These are phyloP conservation scores for Camponotus pennsylvanicus DNA, from an alignment of 1,140 invertebrate species.

Conservation along the genomic window DNA sequence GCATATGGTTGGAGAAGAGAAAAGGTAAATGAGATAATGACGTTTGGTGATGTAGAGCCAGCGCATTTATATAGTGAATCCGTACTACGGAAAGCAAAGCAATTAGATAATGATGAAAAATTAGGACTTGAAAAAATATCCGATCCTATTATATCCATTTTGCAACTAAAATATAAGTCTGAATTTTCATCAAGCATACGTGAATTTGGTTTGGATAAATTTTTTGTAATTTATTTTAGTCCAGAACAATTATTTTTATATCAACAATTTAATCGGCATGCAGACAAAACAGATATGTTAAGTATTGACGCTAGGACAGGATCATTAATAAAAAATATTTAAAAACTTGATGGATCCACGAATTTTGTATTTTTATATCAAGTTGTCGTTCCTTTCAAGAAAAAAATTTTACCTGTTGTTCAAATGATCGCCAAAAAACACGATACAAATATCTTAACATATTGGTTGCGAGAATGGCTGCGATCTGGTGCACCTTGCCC, in stretches of 20 bases:
- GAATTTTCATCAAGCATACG: neutral
- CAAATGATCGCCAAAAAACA: slow-evolving; percentile 14
- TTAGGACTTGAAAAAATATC: neutral
- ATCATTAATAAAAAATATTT: slow-evolving; percentile 21
- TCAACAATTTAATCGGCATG: neutral
- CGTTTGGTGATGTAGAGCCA: slow-evolving; percentile 14
- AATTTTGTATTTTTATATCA: slow-evolving; percentile 1
- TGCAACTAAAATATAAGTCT: slow-evolving; percentile 9
- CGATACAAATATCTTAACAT: slow-evolving; percentile 1
- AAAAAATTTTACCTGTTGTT: slow-evolving; percentile 19
- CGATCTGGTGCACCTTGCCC: neutral
- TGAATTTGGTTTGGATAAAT: slow-evolving; percentile 7
- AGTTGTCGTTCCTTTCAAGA: neutral
- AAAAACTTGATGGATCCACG: neutral
- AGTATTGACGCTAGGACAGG: slow-evolving; percentile 23
- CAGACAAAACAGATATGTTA: neutral
- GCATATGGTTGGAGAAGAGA: neutral
- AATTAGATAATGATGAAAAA: neutral
- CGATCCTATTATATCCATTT: neutral
- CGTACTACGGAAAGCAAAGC: neutral
- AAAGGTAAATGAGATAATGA: neutral
- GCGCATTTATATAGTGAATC: neutral
- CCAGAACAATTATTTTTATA: slow-evolving; percentile 28
- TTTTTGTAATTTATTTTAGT: slow-evolving; percentile 31
- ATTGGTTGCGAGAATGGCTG: slow-evolving; percentile 18